Evolutionary conservation across 53 echinoderm and acorn worm species (phyloP), one percentile per base, ranked within the genome.

Genomic region (Crossaster papposus): DNA sequence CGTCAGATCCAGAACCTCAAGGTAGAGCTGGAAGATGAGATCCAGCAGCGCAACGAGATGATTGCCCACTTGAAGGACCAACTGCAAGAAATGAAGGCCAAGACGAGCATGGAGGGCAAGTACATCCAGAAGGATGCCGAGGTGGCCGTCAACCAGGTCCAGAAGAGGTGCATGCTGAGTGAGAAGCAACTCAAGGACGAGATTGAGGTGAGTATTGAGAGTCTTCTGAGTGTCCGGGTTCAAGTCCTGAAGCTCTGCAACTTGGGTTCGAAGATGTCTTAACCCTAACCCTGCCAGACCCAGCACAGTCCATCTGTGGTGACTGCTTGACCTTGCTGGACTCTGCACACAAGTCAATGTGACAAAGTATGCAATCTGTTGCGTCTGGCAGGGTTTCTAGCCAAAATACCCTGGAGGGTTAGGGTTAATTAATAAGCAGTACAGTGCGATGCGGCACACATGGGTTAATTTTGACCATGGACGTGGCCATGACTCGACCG

Each of bases 81-180:
- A 62, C 93, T 98, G 26, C 98, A 98, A 52, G 98, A 98, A 87
- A 98, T 98, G 98, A 98, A 98, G 79, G 98, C 98, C 79, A 98
- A 98, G 93, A 98, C 98, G 5, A 98, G 94, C 90, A 98, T 98
- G 98, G 98, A 98, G 74, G 98, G 98, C 22, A 96, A 96, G 65
- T 98, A 98, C 79, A 92, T 98, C 20, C 94, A 98, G 93, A 98
- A 96, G 64, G 98, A 94, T 86, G 98, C 98, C 0, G 98, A 98
- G 94, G 98, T 98, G 14, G 94, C 94, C 54, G 94, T 98, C 81
- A 83, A 92, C 64, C 98, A 96, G 91, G 94, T 90, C 58, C 98
- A 98, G 91, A 98, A 98, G 77, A 93, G 91, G 82, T 98, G 98
- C 82, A 89, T 89, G 29, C 93, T 98, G 85, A 87, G 89, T 6